Evolutionary conservation across 2,888 invertebrate species (phyloP).

Genomic region (Plutella xylostella): DNA sequence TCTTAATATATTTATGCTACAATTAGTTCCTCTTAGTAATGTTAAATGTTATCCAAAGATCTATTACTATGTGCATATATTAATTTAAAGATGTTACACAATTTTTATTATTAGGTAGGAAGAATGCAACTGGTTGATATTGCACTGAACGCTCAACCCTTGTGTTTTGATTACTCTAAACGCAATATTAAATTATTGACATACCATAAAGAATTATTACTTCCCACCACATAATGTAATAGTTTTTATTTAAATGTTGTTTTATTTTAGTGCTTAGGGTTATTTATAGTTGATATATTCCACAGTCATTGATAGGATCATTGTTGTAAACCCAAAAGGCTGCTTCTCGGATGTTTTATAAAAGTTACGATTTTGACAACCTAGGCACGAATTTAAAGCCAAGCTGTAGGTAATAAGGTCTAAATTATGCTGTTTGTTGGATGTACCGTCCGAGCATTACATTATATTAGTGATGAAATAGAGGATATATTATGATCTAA

Average conservation of each 20-base stretch:
- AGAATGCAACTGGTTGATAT: slow-evolving; percentile 33
- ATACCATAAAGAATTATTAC: slow-evolving; percentile 43
- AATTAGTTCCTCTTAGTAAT: slow-evolving; percentile 67
- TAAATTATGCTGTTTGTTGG: slow-evolving; percentile 59
- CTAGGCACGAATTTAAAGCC: slow-evolving; percentile 67
- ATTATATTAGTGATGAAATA: slow-evolving; percentile 60
- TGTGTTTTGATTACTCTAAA: slow-evolving; percentile 42
- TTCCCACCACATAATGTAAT: slow-evolving; percentile 60
- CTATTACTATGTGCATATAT: slow-evolving; percentile 41
- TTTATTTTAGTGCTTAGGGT: slow-evolving; percentile 56
- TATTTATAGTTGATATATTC: slow-evolving; percentile 60
- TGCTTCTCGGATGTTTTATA: slow-evolving; percentile 65
- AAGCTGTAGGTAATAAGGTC: slow-evolving; percentile 63
- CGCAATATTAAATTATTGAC: slow-evolving; percentile 60
- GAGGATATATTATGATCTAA: slow-evolving; percentile 51
- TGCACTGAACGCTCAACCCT: slow-evolving; percentile 24
- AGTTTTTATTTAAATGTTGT: slow-evolving; percentile 61
- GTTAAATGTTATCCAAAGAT: slow-evolving; percentile 67
- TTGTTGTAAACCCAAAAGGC: slow-evolving; percentile 60
- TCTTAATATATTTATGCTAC: slow-evolving; percentile 38
- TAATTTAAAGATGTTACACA: slow-evolving; percentile 53
- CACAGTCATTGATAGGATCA: slow-evolving; percentile 62
- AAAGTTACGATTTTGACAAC: slow-evolving; percentile 56
- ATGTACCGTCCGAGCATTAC: slow-evolving; percentile 66
- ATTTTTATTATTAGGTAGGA: slow-evolving; percentile 49